These are phyloP conservation scores for Mythimna pallens DNA, from an alignment of 2,888 invertebrate species.

Conservation along the genomic window DNA sequence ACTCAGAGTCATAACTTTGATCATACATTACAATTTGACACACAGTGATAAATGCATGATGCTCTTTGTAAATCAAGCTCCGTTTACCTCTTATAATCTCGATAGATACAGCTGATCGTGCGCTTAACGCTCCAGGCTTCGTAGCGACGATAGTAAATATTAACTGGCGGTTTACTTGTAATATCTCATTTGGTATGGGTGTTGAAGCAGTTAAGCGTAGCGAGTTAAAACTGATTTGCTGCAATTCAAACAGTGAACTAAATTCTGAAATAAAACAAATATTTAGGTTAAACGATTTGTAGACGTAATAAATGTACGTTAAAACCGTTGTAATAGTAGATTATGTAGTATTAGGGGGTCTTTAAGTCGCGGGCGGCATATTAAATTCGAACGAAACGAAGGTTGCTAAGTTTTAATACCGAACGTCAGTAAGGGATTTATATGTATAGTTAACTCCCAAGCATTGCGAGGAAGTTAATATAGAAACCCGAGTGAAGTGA, in stretches of 20 bases:
- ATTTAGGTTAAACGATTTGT: not conserved
- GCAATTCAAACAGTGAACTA: slow-evolving; percentile 60
- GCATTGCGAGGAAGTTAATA: too few relatives aligned
- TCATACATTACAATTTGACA: too few relatives aligned
- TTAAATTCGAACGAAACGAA: too few relatives aligned
- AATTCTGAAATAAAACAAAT: slow-evolving; percentile 61
- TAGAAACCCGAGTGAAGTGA: too few relatives aligned
- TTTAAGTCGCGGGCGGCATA: too few relatives aligned
- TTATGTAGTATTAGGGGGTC: too few relatives aligned
- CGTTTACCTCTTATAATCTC: slow-evolving; percentile 66
- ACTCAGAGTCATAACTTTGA: too few relatives aligned
- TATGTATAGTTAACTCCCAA: too few relatives aligned
- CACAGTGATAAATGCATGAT: not conserved
- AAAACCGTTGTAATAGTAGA: slow-evolving; percentile 6
- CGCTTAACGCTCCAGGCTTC: slow-evolving; percentile 59
- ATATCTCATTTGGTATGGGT: slow-evolving; percentile 43
- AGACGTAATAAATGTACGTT: not conserved
- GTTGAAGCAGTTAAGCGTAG: slow-evolving; percentile 42
- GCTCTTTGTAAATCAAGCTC: not conserved
- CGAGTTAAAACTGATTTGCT: slow-evolving; percentile 37
- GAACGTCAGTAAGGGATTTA: too few relatives aligned
- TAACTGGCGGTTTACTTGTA: slow-evolving; percentile 66
- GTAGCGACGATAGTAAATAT: slow-evolving; percentile 68
- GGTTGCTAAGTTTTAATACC: too few relatives aligned
- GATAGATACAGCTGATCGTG: slow-evolving; percentile 61